Base-by-base conservation (phyloP, 2,113 vertebrate genomes). In the Hippopotamus amphibius region DNA sequence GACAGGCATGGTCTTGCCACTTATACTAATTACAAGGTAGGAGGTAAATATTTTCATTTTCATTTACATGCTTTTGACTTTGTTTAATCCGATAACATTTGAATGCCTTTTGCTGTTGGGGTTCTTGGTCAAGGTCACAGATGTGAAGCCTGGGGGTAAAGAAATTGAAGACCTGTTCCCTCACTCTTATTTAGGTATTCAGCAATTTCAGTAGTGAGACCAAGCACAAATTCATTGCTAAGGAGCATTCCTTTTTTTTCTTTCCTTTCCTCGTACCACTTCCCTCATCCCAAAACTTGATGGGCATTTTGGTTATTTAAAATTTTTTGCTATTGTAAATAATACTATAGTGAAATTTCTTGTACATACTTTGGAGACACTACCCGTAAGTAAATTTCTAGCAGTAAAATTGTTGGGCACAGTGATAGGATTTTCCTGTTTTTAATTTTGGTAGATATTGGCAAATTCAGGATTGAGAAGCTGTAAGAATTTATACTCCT, bases 31-130 rank as follows among this genome's bases (percentile, higher is more conserved):
- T 91, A 93, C 74, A 76, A 92, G 48, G 81, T 69, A 91, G 85
- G 93, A 81, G 69, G 89, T 81, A 84, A 97, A 88, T 97, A 94
- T 95, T 95, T 96, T 87, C 33, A 28, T 96, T 95, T 95, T 93
- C 59, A 53, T 84, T 82, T 80, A 65, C 63, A 28, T 93, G n/a
- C 41, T 85, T 95, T 97, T 80, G 43, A 14, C 19, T 57, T 68
- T 82, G 63, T 72, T 53, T n/a, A 1, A 37, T 74, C 71, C 81
- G 48, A 46, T 88, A 48, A 53, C 22, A 59, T 85, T 85, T 92
- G 57, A 85, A 59, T 65, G 15, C 50, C 48, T 80, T 0, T 28
- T 69, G 16, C 57, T 90, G 0, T 88, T 84, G 80, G 90, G n/a
- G 41, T 33, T 80, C 50, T 9, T 3, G 5, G 61, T 68, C 12